Percentiles rank a stretch among this genome's conserved stretches.
phyloP scores from a whole-genome alignment of 2,888 invertebrate species.

The Protophormia terraenovae region DNA sequence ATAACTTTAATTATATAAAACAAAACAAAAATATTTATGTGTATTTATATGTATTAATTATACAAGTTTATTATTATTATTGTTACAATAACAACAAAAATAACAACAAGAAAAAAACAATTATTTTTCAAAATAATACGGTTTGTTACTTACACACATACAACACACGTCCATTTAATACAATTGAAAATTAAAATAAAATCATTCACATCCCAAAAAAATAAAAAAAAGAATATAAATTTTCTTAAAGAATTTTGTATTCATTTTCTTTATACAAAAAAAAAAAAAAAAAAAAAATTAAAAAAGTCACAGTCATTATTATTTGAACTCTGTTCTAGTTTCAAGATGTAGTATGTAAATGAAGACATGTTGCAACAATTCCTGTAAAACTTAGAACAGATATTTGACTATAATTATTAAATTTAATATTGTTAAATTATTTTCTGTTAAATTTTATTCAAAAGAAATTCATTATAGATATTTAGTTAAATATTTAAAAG shows the following conservation, averaged over 20 bases:
- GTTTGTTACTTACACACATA: slow-evolving; percentile 78
- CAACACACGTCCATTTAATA: slow-evolving; percentile 77
- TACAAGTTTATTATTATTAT: slow-evolving; percentile 53
- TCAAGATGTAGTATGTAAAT: too few species aligned
- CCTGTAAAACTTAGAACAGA: slow-evolving; percentile 8
- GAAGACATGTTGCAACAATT: neutral
- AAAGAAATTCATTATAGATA: slow-evolving; percentile 24
- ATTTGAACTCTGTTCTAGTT: slow-evolving; percentile 62
- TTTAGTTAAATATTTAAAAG: slow-evolving; percentile 49
- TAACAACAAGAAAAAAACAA: slow-evolving; percentile 37
- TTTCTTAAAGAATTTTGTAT: slow-evolving; percentile 68
- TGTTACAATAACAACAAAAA: slow-evolving; percentile 40
- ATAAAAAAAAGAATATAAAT: slow-evolving; percentile 66
- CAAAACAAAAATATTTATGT: slow-evolving; percentile 51
- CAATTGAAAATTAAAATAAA: slow-evolving; percentile 72
- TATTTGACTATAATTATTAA: slow-evolving; percentile 60
- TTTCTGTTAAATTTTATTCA: slow-evolving; percentile 47
- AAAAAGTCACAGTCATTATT: slow-evolving; percentile 51
- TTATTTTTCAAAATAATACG: slow-evolving; percentile 72
- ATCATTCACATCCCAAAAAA: slow-evolving; percentile 53
- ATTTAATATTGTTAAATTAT: slow-evolving; percentile 45
- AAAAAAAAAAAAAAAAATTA: slow-evolving; percentile 6
- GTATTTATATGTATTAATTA: slow-evolving; percentile 46
- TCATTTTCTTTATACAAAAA: slow-evolving; percentile 23
- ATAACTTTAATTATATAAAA: slow-evolving; percentile 53